These are phyloP conservation scores for Poicephalus meyeri DNA, from an alignment of 2,113 vertebrate species.

Conservation along the genomic window DNA sequence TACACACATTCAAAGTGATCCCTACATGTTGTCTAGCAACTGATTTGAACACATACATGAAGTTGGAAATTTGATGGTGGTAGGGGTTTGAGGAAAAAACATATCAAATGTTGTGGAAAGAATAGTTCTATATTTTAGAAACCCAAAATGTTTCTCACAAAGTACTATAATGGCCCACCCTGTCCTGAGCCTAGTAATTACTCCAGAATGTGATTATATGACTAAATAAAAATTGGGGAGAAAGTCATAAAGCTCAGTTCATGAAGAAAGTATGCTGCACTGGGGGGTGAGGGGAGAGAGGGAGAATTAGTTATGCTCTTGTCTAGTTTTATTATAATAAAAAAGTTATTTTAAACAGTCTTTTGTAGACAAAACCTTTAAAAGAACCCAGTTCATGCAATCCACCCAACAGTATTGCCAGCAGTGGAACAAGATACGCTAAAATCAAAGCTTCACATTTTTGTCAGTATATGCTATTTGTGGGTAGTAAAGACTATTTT, in stretches of 20 bases:
- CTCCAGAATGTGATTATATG: not conserved
- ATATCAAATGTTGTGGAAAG: not conserved
- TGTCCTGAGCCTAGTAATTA: not conserved
- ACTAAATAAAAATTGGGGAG: not conserved
- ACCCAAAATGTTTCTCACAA: not conserved
- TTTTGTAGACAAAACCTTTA: not conserved
- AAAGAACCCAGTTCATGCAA: not conserved
- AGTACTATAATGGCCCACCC: not conserved
- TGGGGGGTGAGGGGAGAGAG: not conserved
- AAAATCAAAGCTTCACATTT: not conserved
- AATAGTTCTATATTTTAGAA: not conserved
- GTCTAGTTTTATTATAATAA: not conserved
- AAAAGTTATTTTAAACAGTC: not conserved
- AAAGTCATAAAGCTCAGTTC: not conserved
- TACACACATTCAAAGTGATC: not conserved
- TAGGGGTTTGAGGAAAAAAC: not conserved
- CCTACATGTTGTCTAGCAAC: not conserved
- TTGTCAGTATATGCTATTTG: not conserved
- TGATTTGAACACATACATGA: not conserved
- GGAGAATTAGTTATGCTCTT: not conserved
- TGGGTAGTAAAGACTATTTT: not conserved
- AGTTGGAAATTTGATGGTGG: not conserved
- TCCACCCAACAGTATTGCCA: not conserved
- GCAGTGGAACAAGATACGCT: not conserved
- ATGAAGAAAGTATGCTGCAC: not conserved